Conservation (phyloP, 1,140 invertebrate species). For the Cecropterus lyciades region DNA sequence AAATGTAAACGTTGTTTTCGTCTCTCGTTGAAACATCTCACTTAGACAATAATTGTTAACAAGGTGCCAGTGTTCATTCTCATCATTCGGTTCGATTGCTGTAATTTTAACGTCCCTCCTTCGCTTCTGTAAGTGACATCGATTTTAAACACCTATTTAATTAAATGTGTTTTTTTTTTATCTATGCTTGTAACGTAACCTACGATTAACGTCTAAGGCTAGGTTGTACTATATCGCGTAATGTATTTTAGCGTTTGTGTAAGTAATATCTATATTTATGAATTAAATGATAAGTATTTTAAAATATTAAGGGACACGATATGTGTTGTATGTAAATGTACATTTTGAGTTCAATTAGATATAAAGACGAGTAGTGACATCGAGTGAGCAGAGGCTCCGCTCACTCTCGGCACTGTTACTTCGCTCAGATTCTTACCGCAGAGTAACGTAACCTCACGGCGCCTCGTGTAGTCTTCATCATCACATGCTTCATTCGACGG, state of each 20-base stretch:
- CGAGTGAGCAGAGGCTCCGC: constrained; percentile 11
- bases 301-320: constrained; percentile 63
- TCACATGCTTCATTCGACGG: constrained; percentile 39
- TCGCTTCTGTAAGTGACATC: constrained; percentile 39
- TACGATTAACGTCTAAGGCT: constrained; percentile 74
- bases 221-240: constrained; percentile 71
- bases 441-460: constrained; percentile 29
- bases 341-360: constrained; percentile 70
- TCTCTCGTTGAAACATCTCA: constrained; percentile 38
- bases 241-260: constrained; percentile 69
- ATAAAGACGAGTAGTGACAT: constrained; percentile 47
- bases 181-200: constrained; percentile 65
- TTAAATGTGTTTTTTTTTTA: constrained; percentile 46
- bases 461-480: constrained; percentile 35
- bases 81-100: constrained; percentile 39
- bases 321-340: constrained; percentile 76
- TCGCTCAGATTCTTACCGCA: constrained; percentile 70
- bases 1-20: constrained; percentile 33
- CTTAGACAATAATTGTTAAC: constrained; percentile 58
- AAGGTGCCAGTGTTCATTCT: constrained; percentile 66
- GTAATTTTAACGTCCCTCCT: constrained; percentile 37
- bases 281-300: constrained; percentile 74
- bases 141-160: constrained; percentile 56
- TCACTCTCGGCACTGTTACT: constrained; percentile 52
- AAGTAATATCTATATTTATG: constrained; percentile 80